phyloP scores from a whole-genome alignment of 2,797 vertebrate species.

The Phrynocephalus vlangalii region DNA sequence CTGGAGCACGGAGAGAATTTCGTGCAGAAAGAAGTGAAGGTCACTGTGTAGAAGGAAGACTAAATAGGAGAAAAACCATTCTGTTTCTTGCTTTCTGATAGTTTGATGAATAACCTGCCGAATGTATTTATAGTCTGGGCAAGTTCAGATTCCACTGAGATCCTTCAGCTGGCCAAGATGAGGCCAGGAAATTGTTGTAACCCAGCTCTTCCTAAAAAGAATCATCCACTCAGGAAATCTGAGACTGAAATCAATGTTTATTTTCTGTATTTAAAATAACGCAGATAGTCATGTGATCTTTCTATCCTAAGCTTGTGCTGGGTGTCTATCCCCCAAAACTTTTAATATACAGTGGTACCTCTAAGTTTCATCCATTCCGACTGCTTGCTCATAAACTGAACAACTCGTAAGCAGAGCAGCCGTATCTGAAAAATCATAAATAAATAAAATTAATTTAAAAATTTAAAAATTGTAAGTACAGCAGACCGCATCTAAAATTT shows the following conservation, averaged over 20 bases:
- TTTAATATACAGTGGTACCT: not conserved
- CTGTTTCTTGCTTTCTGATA: constrained; percentile 30
- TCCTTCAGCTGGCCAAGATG: constrained; percentile 32
- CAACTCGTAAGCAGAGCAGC: too few relatives aligned
- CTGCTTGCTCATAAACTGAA: too few relatives aligned
- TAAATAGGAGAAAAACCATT: constrained; percentile 37
- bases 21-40: not conserved
- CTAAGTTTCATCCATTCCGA: too few relatives aligned
- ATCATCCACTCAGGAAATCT: constrained; percentile 38
- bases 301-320: constrained; percentile 11
- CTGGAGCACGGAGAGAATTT: not conserved
- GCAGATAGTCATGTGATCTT: constrained; percentile 41
- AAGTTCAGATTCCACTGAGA: constrained; percentile 39
- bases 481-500: too few relatives aligned
- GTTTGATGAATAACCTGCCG: constrained; percentile 20
- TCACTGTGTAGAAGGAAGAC: not conserved
- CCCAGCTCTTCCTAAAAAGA: constrained; percentile 49
- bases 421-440: too few relatives aligned
- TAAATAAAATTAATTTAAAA: too few relatives aligned
- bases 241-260: constrained; percentile 38
- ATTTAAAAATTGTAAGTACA: too few relatives aligned
- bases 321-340: constrained; percentile 10
- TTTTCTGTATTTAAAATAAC: constrained; percentile 46
- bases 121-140: constrained; percentile 41
- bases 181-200: constrained; percentile 24